Conservation (phyloP, 2,113 vertebrate genomes). For the Eretmochelys imbricata region DNA sequence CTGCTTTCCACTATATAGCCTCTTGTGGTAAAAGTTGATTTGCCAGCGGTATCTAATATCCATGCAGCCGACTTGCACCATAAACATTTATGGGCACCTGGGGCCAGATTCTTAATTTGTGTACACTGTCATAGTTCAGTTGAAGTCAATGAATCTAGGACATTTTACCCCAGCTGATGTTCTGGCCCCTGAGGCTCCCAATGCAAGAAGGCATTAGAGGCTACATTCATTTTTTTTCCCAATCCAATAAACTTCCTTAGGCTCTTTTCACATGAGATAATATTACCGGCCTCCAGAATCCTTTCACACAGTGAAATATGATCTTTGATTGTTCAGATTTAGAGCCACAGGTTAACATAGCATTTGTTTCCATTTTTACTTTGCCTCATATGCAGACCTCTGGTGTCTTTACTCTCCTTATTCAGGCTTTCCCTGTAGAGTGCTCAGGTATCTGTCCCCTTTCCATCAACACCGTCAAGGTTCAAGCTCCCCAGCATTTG, state of each 20-base stretch:
- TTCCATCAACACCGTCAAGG: background rate
- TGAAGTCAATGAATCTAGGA: background rate
- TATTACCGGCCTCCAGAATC: background rate
- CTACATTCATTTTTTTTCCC: constrained; percentile 39
- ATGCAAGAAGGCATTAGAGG: background rate
- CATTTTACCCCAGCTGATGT: constrained; percentile 45
- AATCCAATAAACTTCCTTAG: constrained; percentile 13
- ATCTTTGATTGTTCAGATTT: constrained; percentile 10
- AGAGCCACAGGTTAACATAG: background rate
- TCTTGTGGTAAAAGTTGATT: background rate
- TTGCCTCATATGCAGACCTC: background rate
- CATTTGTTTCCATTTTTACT: constrained; percentile 5
- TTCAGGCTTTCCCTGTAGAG: constrained; percentile 12
- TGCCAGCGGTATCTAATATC: background rate
- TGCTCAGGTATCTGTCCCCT: background rate
- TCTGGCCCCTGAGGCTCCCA: constrained; percentile 23
- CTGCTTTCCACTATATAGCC: accelerated
- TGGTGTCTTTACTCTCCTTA: background rate
- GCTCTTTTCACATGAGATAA: constrained; percentile 34
- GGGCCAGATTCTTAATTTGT: background rate
- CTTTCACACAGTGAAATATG: background rate
- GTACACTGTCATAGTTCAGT: accelerated
- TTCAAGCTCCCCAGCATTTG: background rate
- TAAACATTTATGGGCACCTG: background rate
- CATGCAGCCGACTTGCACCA: background rate